phyloP scores from a whole-genome alignment of 2,888 invertebrate species.

The Eupithecia inturbata region DNA sequence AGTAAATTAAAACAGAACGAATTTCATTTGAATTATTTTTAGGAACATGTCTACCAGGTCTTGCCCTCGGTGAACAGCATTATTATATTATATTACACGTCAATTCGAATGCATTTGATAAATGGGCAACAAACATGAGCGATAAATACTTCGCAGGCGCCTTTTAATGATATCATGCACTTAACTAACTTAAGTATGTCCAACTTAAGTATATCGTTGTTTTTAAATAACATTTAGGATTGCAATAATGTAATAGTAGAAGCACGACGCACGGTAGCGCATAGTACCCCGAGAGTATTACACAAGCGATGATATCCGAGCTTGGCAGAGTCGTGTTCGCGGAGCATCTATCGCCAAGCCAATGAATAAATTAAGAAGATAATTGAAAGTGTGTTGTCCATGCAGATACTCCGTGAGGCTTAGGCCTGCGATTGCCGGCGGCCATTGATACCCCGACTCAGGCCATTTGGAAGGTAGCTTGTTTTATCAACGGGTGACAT shows the following conservation, averaged over 20 bases:
- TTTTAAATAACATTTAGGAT: not conserved
- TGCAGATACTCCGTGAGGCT: not conserved
- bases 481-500: not conserved
- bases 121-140: slow-evolving; percentile 1
- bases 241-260: not conserved
- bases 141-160: slow-evolving; percentile 18
- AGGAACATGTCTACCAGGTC: not conserved
- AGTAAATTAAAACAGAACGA: slow-evolving; percentile 23
- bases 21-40: slow-evolving; percentile 14
- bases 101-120: not conserved
- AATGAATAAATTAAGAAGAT: slow-evolving; percentile 36
- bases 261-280: not conserved
- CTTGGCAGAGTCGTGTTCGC: slow-evolving; percentile 25
- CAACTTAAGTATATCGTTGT: not conserved
- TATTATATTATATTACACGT: not conserved
- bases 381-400: slow-evolving; percentile 23
- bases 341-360: slow-evolving; percentile 28
- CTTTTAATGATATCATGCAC: slow-evolving; percentile 10
- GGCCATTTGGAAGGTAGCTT: not conserved
- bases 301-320: slow-evolving; percentile 11
- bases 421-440: not conserved
- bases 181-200: not conserved
- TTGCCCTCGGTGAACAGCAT: not conserved
- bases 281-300: not conserved
- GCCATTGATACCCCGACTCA: not conserved